These are phyloP conservation scores for Chondrosia reniformis DNA, from an alignment of 37 sponge, comb jelly and placozoan species.

Conservation along the genomic window DNA sequence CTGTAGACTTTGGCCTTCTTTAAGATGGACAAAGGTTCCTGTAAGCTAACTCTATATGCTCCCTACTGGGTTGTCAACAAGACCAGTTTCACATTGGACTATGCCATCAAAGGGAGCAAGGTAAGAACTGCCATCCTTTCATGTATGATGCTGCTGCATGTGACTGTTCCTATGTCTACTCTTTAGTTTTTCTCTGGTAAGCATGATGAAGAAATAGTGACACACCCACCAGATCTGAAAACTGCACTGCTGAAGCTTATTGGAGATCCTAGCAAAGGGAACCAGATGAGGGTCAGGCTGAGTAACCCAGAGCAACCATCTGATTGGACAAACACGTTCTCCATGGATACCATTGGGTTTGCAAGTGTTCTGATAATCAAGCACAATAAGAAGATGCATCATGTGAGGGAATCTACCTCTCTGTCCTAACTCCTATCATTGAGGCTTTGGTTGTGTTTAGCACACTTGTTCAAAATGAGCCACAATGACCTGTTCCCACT, in stretches of 20 bases:
- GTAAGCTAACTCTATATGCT: slow-evolving; percentile 54
- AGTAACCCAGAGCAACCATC: slow-evolving; percentile 2
- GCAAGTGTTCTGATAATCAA: slow-evolving; percentile 42
- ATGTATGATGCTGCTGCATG: too few relatives aligned
- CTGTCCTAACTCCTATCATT: neutral
- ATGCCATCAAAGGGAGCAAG: slow-evolving; percentile 30
- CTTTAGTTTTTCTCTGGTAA: neutral
- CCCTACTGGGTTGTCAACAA: slow-evolving; percentile 92
- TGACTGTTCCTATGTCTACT: neutral
- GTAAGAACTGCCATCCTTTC: too few relatives aligned
- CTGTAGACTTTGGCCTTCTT: slow-evolving; percentile 16
- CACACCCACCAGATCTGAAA: neutral
- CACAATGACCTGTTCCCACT: neutral
- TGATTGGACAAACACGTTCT: slow-evolving; percentile 59
- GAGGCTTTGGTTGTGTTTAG: neutral
- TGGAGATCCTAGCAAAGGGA: too few relatives aligned
- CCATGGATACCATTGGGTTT: slow-evolving; percentile 63
- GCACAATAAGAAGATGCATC: slow-evolving; percentile 21
- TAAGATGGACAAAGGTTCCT: slow-evolving; percentile 47
- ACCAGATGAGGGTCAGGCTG: neutral
- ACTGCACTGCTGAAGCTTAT: neutral
- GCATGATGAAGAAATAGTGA: neutral
- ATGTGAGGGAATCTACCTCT: slow-evolving; percentile 21
- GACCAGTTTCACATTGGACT: slow-evolving; percentile 60
- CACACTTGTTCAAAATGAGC: neutral